Evolutionary conservation across 1,140 invertebrate species (phyloP), one percentile per base, ranked within the genome.

Genomic region (Tribolium castaneum): DNA sequence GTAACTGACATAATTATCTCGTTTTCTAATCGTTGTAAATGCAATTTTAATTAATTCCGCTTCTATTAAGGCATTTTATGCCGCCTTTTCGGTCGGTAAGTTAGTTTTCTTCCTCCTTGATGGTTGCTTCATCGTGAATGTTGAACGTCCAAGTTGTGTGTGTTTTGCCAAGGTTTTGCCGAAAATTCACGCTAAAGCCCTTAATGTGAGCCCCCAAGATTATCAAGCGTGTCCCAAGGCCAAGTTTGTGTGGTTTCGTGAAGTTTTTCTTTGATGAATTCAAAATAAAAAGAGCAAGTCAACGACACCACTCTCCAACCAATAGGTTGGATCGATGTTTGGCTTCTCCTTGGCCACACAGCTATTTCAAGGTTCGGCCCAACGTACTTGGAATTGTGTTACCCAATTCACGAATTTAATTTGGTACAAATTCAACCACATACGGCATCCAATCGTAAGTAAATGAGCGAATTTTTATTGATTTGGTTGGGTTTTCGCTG

Each of bases 321-420:
- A 78, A 80, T 82, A 84, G 87, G 87, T 89, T 88, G 89, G 89
- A 90, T 90, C 89, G 88, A 90, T 90, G 89, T 90, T 90, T 86
- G 89, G 89, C 86, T 88, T 89, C 87, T 88, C 89, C 86, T 86
- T 89, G 85, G 87, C 88, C 86, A 88, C 87, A 86, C 88, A 88
- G 85, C 86, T 90, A 87, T 84, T 90, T 87, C 89, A 90, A 87
- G 89, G 88, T 86, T 90, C 90, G 83, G 90, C 89, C 84, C 87
- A 88, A 78, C 87, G 89, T 86, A 90, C 90, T 88, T 91, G 90
- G 90, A 90, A 90, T 87, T 90, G 87, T 84, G 83, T 91, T 83
- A 86, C 87, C 81, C 87, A 88, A 87, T 87, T 91, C 82, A 89
- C 87, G 78, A 87, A 89, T 85, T 86, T 87, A 80, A 82, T 90